Conservation (phyloP, 2,113 vertebrate species). For the Alosa alosa region DNA sequence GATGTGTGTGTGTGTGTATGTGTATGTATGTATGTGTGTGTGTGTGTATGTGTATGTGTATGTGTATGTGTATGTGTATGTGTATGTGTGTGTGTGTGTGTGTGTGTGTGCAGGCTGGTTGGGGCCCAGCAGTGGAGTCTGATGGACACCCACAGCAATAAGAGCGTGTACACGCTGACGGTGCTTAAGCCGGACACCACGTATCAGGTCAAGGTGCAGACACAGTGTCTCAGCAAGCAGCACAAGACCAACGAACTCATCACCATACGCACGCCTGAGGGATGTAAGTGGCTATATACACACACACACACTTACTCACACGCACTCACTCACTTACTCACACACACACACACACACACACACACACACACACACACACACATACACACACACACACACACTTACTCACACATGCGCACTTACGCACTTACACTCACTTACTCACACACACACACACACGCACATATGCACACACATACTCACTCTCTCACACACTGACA, state of each 20-base stretch:
- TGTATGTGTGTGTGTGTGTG: too few relatives aligned
- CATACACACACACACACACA: neutral
- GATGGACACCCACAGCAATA: conserved; percentile 92
- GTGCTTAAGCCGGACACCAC: conserved; percentile 89
- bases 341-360: neutral
- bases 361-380: too few relatives aligned
- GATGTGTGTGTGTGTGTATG: too few relatives aligned
- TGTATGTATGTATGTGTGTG: too few relatives aligned
- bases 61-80: too few relatives aligned
- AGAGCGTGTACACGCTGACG: conserved; percentile 79
- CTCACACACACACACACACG: neutral
- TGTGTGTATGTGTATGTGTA: too few relatives aligned
- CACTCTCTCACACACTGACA: too few relatives aligned
- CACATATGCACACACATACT: neutral
- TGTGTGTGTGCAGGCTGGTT: conserved; percentile 81
- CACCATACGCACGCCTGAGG: conserved; percentile 86
- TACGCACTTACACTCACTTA: too few relatives aligned
- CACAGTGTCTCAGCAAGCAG: conserved; percentile 85
- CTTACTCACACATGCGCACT: neutral
- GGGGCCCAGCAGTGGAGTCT: conserved; percentile 84
- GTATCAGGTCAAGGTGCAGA: conserved; percentile 92
- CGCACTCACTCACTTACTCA: neutral
- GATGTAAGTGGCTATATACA: conserved; percentile 75
- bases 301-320: neutral
- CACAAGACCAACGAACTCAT: conserved; percentile 89